A percentile compares a stretch with the other conserved stretches of the same genome.
These are phyloP conservation scores for Lysandra bellargus DNA, from an alignment of 2,888 invertebrate genomes.

Conservation along the genomic window DNA sequence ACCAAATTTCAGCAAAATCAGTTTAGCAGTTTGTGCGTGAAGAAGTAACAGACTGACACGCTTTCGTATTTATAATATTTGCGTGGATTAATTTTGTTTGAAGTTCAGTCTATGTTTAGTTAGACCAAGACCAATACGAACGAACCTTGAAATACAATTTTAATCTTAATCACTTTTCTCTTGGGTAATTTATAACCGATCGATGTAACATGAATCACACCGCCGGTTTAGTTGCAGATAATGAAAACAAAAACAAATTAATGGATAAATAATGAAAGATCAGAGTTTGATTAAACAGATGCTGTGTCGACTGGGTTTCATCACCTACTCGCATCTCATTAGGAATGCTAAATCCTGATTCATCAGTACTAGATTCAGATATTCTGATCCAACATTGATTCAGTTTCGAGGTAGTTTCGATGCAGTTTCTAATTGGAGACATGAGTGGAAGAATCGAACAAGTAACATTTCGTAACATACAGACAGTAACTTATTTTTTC, in stretches of 20 bases:
- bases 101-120: not conserved
- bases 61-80: not conserved
- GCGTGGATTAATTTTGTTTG: not conserved
- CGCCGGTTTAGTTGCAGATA: constrained; percentile 22
- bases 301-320: constrained; percentile 71
- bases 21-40: no score
- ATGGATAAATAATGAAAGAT: constrained; percentile 71
- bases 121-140: not conserved
- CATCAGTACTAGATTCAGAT: not conserved
- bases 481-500: no score
- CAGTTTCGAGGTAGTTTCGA: no score
- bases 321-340: constrained; percentile 67
- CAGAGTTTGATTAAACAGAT: constrained; percentile 65
- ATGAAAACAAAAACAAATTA: constrained; percentile 44
- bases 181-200: not conserved
- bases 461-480: no score
- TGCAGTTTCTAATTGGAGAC: no score
- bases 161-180: constrained; percentile 11
- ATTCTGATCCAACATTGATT: no score
- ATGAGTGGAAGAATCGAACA: no score
- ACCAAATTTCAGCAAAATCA: no score
- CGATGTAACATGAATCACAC: constrained; percentile 23
- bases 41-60: not conserved
- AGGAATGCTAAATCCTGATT: constrained; percentile 41
- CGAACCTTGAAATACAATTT: not conserved